Evolutionary conservation across 1,140 invertebrate genomes (phyloP).

Genomic region (Brachionus angularis): DNA sequence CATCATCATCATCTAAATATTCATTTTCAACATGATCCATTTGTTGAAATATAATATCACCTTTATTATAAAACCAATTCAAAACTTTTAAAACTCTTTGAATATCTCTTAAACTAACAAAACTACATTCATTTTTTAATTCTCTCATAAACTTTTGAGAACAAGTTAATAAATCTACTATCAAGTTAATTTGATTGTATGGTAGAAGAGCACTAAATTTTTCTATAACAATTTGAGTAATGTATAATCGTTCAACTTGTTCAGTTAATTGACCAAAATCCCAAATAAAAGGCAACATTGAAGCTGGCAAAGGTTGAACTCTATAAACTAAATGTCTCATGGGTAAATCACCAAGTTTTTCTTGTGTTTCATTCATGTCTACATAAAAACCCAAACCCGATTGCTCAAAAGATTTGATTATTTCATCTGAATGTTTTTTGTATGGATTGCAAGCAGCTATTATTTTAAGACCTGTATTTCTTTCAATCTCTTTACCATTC

Average conservation of each 20-base stretch:
- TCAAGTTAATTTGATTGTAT: constrained; percentile 36
- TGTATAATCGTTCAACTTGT: constrained; percentile 51
- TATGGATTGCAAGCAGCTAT: constrained; percentile 55
- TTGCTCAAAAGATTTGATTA: constrained; percentile 51
- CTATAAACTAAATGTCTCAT: constrained; percentile 53
- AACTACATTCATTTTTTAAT: constrained; percentile 53
- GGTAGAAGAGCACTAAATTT: neutral
- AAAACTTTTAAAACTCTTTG: constrained; percentile 48
- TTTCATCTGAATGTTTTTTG: constrained; percentile 51
- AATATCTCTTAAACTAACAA: constrained; percentile 55
- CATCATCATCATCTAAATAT: neutral
- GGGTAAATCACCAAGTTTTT: constrained; percentile 49
- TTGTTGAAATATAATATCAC: neutral
- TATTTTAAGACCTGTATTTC: constrained; percentile 49
- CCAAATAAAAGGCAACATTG: constrained; percentile 53
- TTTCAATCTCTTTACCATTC: constrained; percentile 47
- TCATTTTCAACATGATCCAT: neutral
- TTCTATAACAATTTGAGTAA: constrained; percentile 46
- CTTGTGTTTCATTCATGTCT: constrained; percentile 48
- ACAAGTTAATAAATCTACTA: constrained; percentile 47
- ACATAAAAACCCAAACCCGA: constrained; percentile 53
- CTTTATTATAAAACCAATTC: constrained; percentile 44
- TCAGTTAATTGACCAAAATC: constrained; percentile 52
- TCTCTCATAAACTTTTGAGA: constrained; percentile 54
- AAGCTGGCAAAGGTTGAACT: constrained; percentile 51